Evolutionary conservation across 1,140 invertebrate genomes (phyloP).

Genomic region (Ptiloglossa arizonensis): DNA sequence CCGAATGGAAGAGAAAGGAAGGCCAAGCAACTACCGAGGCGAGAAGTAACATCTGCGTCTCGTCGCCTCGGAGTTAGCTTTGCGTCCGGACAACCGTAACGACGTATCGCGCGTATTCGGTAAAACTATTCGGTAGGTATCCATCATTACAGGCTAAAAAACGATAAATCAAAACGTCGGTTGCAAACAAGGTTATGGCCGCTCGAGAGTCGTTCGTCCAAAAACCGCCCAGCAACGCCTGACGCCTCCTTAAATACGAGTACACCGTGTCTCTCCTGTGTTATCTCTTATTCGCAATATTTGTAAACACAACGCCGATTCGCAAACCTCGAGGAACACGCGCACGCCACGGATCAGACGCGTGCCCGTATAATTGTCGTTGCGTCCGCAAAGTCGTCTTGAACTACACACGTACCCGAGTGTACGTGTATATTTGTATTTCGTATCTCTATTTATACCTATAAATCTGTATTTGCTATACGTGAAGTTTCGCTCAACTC

Average conservation of each 20-base stretch:
- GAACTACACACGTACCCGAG: neutral
- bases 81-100: conserved; percentile 22
- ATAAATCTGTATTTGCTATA: conserved; percentile 10
- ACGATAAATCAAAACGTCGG: conserved; percentile 45
- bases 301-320: neutral
- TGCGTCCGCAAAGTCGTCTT: neutral
- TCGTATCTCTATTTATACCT: conserved; percentile 2
- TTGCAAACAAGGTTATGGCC: conserved; percentile 69
- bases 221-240: neutral
- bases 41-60: neutral
- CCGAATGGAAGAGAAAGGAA: conserved; percentile 40
- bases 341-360: neutral
- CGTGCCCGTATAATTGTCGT: neutral
- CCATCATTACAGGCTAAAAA: conserved; percentile 15
- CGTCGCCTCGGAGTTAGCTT: conserved; percentile 49
- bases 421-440: conserved; percentile 22
- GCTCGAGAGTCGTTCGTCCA: conserved; percentile 49
- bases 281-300: neutral
- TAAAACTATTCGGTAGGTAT: conserved; percentile 10
- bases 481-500: conserved; percentile 12
- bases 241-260: neutral
- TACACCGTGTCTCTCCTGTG: neutral
- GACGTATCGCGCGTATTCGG: conserved; percentile 41
- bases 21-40: conserved; percentile 46
- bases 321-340: neutral